Base-by-base conservation (phyloP, 1,140 invertebrate species). In the Lethocerus indicus region DNA sequence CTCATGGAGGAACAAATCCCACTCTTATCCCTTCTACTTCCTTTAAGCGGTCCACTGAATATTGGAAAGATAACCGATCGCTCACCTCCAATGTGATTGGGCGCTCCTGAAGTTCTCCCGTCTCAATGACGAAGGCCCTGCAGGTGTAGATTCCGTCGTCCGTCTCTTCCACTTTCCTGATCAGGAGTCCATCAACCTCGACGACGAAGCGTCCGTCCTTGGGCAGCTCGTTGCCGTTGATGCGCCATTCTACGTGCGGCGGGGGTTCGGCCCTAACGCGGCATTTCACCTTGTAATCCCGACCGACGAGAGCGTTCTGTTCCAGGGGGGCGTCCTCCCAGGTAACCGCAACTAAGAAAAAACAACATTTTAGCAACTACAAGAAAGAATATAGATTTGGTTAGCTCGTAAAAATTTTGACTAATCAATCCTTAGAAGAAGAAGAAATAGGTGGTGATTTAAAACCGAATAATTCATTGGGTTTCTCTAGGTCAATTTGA, bases 111-210 rank as follows among this genome's bases (percentile, higher is more conserved):
- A 87, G 66, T 60, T 86, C 78, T 27, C 88, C 89, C 16, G 86
- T 87, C 13, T 72, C 69, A 12, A 75, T 68, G 0, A 92, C 87
- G 13, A 81, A 75, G 1, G 87, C 88, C 21, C 83, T 72, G 60
- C 88, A 90, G 2, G 76, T 83, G 62, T 90, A 93, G 14, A 78
- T 68, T 0, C 86, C 88, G 61, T 91, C 84, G 61, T 92, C 87
- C 16, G 74, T 71, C 61, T 84, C 79, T 40, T 74, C 71, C 0
- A 89, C 80, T 57, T 83, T 78, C 53, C 76, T 79, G 48, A 92
- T 86, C 20, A 78, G 63, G 12, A 93, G 65, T 1, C 86, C 84
- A 55, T 87, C 77, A 0, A 73, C 69, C 50, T 82, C 76, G 45
- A 83, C 73, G 9, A 86, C 71, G 55, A 85, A 87, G 57, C 78